Conservation (phyloP, 2,113 vertebrate species). For the Rallus limicola region DNA sequence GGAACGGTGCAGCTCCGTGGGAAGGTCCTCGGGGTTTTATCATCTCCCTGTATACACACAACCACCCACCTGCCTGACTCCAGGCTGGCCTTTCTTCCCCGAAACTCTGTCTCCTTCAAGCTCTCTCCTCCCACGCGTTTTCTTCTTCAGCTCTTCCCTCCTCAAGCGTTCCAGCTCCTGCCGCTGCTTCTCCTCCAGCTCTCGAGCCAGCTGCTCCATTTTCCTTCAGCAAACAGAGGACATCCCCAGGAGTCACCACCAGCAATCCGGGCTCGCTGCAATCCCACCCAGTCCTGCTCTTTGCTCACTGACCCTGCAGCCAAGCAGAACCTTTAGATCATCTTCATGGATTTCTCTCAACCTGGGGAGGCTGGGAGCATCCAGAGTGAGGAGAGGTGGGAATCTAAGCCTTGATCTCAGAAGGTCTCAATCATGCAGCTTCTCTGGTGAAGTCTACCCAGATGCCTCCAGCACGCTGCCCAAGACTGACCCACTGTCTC, state of each 20-base stretch:
- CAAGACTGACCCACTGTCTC: background rate
- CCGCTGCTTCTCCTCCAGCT: conserved; percentile 71
- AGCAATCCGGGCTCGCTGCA: background rate
- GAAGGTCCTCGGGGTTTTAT: background rate
- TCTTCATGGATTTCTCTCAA: background rate
- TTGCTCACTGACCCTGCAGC: background rate
- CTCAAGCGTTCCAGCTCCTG: conserved; percentile 70
- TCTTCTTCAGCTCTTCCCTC: conserved; percentile 79
- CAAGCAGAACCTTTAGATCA: fast-evolving
- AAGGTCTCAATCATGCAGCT: background rate
- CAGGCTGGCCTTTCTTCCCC: conserved; percentile 67
- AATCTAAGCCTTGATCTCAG: background rate
- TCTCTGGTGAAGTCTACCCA: background rate
- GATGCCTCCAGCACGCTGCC: background rate
- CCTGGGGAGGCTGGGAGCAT: background rate
- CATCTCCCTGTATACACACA: background rate
- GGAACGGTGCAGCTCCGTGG: fast-evolving
- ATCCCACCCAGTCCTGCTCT: background rate
- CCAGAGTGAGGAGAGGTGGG: background rate
- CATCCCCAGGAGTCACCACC: background rate
- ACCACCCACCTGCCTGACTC: conserved; percentile 63
- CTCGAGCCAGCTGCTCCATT: conserved; percentile 54
- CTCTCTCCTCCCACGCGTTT: conserved; percentile 72
- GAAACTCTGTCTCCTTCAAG: conserved; percentile 62
- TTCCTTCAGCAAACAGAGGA: conserved; percentile 68